Percentiles rank a stretch among this genome's conserved stretches.
Conservation (phyloP, 1,140 invertebrate genomes). For the Physella acuta region DNA sequence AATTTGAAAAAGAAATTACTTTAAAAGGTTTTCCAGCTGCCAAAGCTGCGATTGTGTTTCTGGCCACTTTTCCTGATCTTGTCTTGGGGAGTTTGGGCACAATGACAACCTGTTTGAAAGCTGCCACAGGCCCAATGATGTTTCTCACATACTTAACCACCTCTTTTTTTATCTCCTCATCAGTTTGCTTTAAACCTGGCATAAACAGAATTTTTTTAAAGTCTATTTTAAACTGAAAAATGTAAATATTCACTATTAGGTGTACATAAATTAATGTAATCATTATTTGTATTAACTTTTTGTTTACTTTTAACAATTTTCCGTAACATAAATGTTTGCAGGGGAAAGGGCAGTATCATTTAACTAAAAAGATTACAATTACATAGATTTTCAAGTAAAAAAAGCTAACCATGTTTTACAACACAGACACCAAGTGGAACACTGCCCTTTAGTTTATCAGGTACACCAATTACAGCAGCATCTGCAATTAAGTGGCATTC, state of each 20-base stretch:
- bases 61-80: slow-evolving; percentile 77
- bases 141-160: slow-evolving; percentile 69
- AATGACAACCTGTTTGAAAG: slow-evolving; percentile 75
- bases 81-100: slow-evolving; percentile 79
- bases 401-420: slow-evolving; percentile 53
- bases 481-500: slow-evolving; percentile 80
- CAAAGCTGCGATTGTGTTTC: slow-evolving; percentile 82
- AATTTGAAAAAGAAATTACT: slow-evolving; percentile 59
- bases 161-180: slow-evolving; percentile 54
- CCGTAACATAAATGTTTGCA: no score
- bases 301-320: no score
- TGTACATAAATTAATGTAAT: no score
- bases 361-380: not conserved
- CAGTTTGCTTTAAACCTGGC: slow-evolving; percentile 35
- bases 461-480: slow-evolving; percentile 83
- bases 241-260: no score
- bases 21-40: slow-evolving; percentile 77
- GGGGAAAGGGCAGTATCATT: not conserved
- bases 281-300: no score
- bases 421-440: slow-evolving; percentile 86
- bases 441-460: slow-evolving; percentile 85
- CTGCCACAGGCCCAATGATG: slow-evolving; percentile 84
- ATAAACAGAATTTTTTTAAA: no score
- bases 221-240: no score
- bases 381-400: not conserved